Percentiles rank a stretch among this genome's conserved stretches.
These are phyloP conservation scores for Drosophila sulfurigaster DNA, from an alignment of 1,140 invertebrate species.

Conservation along the genomic window DNA sequence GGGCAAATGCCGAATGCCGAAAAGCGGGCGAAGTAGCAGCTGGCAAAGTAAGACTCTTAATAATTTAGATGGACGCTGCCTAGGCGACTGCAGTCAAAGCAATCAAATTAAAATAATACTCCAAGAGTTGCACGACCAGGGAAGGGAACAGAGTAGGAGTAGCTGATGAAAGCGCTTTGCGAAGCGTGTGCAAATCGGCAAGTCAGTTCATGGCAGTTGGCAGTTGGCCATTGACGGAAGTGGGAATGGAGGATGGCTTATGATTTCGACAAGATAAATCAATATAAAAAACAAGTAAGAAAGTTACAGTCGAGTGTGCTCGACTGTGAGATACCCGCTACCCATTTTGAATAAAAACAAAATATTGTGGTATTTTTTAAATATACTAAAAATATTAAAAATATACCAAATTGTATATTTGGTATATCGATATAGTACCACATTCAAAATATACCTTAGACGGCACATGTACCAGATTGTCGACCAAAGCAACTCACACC, in stretches of 20 bases:
- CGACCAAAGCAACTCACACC: too few relatives aligned
- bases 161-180: slow-evolving; percentile 61
- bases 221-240: background rate
- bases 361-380: too few relatives aligned
- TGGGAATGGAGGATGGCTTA: slow-evolving; percentile 38
- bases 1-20: background rate
- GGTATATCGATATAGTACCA: too few relatives aligned
- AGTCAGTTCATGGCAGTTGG: slow-evolving; percentile 20
- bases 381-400: too few relatives aligned
- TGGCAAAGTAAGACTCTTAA: slow-evolving; percentile 35
- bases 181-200: slow-evolving; percentile 69
- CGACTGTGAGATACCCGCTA: too few relatives aligned
- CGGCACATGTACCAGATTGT: too few relatives aligned
- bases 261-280: slow-evolving; percentile 77
- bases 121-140: background rate
- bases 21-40: background rate
- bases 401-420: too few relatives aligned
- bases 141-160: background rate
- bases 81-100: slow-evolving; percentile 58
- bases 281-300: slow-evolving; percentile 54
- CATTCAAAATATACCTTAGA: too few relatives aligned
- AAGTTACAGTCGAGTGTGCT: too few relatives aligned
- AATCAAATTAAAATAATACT: slow-evolving; percentile 75
- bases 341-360: too few relatives aligned
- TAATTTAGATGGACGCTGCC: slow-evolving; percentile 65